phyloP scores from a whole-genome alignment of 2,797 vertebrate genomes.

The Ispidina lecontei region DNA sequence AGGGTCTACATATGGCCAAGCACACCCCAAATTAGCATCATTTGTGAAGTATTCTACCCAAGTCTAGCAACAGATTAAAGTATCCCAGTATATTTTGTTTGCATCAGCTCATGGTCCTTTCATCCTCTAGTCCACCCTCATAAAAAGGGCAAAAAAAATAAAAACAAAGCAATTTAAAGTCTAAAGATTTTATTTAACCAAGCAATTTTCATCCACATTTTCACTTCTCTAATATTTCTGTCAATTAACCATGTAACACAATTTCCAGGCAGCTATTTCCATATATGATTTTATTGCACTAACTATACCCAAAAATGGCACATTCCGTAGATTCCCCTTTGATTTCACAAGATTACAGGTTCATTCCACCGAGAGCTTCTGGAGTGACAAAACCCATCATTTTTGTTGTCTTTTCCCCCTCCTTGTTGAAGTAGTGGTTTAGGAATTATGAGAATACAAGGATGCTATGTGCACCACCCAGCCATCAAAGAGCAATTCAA shows the following conservation, averaged over 20 bases:
- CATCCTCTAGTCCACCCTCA: background rate
- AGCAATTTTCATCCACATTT: background rate
- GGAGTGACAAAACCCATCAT: background rate
- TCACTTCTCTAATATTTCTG: background rate
- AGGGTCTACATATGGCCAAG: background rate
- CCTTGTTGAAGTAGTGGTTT: slow-evolving; percentile 1
- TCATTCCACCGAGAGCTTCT: background rate
- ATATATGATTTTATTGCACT: background rate
- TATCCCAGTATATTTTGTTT: background rate
- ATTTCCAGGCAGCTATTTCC: background rate
- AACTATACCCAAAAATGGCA: background rate
- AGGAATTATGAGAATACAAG: background rate
- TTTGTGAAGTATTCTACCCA: background rate
- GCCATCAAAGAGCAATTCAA: background rate
- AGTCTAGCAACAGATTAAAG: background rate
- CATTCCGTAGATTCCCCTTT: background rate
- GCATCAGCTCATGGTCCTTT: background rate
- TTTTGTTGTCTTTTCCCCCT: background rate
- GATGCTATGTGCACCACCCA: background rate
- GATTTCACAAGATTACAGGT: background rate
- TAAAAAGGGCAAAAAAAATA: background rate
- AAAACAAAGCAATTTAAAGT: background rate
- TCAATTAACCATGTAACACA: background rate
- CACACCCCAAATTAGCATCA: background rate
- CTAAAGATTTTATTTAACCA: background rate